Evolutionary conservation across 2,888 invertebrate genomes (phyloP).

Genomic region (Tiliacea citrago): DNA sequence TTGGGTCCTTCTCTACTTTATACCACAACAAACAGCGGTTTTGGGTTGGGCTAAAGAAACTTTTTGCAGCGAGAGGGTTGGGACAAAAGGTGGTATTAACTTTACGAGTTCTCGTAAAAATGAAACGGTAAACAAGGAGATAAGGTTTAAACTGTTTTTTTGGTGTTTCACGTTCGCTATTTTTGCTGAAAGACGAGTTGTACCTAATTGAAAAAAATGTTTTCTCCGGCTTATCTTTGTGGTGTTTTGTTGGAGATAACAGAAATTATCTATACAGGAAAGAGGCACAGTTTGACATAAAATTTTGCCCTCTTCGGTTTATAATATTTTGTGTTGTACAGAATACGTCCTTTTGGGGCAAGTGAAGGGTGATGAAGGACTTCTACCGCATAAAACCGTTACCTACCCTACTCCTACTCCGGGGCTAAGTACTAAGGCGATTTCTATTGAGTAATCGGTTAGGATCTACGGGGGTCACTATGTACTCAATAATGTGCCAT

Average conservation of each 20-base stretch:
- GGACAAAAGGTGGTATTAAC: constrained; percentile 82
- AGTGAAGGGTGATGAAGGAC: too few relatives aligned
- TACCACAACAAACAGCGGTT: constrained; percentile 57
- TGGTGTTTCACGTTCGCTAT: constrained; percentile 60
- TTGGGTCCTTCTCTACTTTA: constrained; percentile 15
- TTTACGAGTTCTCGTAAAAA: constrained; percentile 82
- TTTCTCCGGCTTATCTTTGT: constrained; percentile 40
- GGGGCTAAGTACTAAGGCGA: neutral
- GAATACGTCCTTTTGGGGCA: neutral
- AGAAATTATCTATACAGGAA: constrained; percentile 2
- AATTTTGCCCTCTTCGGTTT: neutral
- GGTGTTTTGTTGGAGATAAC: constrained; percentile 21
- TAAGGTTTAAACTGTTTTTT: constrained; percentile 79
- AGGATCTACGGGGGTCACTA: neutral
- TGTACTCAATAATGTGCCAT: neutral
- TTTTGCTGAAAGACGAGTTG: constrained; percentile 48
- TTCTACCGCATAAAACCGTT: neutral
- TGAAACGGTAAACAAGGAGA: constrained; percentile 78
- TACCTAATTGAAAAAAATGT: constrained; percentile 68
- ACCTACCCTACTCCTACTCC: neutral
- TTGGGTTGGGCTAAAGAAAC: constrained; percentile 64
- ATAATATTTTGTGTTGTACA: neutral
- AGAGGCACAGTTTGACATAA: neutral
- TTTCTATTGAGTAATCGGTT: neutral
- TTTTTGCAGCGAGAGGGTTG: constrained; percentile 70